phyloP scores from a whole-genome alignment of 2,888 invertebrate genomes.

The Aphodius granarius region DNA sequence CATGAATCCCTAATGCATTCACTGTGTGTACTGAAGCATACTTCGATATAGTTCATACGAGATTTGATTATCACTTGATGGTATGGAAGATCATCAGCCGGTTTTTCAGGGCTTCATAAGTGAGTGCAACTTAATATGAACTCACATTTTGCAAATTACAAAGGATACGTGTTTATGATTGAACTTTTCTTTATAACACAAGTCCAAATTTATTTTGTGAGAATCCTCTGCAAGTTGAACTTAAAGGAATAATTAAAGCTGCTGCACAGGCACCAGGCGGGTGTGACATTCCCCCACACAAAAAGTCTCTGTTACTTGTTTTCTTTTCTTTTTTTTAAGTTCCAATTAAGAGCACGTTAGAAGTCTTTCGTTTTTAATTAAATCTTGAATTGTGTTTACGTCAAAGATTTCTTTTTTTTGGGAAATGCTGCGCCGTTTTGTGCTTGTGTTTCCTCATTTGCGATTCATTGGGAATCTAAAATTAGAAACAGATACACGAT shows the following conservation, averaged over 20 bases:
- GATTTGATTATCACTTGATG: no score
- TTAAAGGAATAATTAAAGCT: not conserved
- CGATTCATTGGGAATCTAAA: not conserved
- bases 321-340: not conserved
- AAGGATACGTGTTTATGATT: no score
- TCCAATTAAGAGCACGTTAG: not conserved
- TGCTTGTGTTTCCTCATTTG: not conserved
- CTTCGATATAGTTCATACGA: no score
- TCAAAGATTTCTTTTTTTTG: not conserved
- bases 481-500: not conserved
- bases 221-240: not conserved
- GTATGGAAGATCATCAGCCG: no score
- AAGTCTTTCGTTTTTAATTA: not conserved
- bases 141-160: no score
- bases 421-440: no score
- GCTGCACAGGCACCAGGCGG: not conserved
- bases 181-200: no score
- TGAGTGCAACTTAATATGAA: no score
- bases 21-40: no score
- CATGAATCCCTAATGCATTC: not conserved
- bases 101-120: no score
- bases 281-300: not conserved
- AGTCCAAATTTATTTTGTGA: no score
- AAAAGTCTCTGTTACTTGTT: not conserved
- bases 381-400: not conserved